A percentile compares a stretch with the other conserved stretches of the same genome.
phyloP scores from a whole-genome alignment of 2,797 vertebrate genomes.

The Mionectes olivaceus region DNA sequence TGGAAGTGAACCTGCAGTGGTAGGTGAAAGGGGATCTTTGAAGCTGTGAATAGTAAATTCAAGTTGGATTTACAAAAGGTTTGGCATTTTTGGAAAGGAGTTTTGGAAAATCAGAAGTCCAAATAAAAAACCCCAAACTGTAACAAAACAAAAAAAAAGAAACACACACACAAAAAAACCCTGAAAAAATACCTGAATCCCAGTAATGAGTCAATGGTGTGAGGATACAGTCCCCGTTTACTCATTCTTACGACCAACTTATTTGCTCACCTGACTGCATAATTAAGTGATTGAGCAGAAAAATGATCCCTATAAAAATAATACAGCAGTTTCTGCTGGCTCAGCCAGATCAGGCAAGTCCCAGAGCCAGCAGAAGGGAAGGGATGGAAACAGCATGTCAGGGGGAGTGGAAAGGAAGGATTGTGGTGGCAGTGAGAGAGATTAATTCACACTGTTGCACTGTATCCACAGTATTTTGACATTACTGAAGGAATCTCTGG shows the following conservation, averaged over 20 bases:
- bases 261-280: fast-evolving
- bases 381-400: fast-evolving
- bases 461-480: neutral
- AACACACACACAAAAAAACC: no score
- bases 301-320: neutral
- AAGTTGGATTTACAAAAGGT: neutral
- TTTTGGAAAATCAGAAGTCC: neutral
- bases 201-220: fast-evolving
- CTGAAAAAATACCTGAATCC: neutral
- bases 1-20: neutral
- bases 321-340: neutral
- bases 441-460: fast-evolving
- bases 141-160: no score
- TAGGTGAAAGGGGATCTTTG: neutral
- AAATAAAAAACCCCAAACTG: neutral
- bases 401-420: neutral
- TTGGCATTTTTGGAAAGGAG: fast-evolving
- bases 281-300: neutral
- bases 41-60: neutral
- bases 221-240: neutral
- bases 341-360: neutral
- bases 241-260: fast-evolving
- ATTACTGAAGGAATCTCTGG: neutral
- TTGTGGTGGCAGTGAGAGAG: fast-evolving
- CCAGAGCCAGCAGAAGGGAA: neutral